These are phyloP conservation scores for Halesus radiatus DNA, from an alignment of 1,140 invertebrate species.

Conservation along the genomic window DNA sequence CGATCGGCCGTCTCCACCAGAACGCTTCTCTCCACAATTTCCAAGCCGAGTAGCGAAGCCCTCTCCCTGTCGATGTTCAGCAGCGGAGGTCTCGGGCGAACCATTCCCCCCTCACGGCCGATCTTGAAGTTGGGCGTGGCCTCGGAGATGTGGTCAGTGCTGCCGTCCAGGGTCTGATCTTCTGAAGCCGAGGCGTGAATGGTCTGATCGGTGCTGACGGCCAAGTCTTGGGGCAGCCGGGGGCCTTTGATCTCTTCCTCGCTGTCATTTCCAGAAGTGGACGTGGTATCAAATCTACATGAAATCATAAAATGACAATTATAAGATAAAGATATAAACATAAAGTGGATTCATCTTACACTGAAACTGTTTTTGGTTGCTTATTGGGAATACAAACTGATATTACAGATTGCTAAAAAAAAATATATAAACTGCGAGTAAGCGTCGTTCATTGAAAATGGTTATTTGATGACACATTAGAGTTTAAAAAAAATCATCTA, in stretches of 20 bases:
- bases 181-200: slow-evolving; percentile 62
- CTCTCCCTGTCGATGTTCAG: slow-evolving; percentile 64
- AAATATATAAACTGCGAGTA: too few relatives aligned
- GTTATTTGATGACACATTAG: too few relatives aligned
- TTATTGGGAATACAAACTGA: too few relatives aligned
- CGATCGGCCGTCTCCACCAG: slow-evolving; percentile 65
- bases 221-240: slow-evolving; percentile 62
- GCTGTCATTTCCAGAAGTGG: slow-evolving; percentile 69
- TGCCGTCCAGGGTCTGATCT: slow-evolving; percentile 65
- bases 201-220: slow-evolving; percentile 68
- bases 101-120: slow-evolving; percentile 69
- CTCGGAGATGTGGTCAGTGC: slow-evolving; percentile 58
- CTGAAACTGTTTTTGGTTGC: too few relatives aligned
- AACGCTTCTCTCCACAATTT: slow-evolving; percentile 63
- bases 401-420: too few relatives aligned
- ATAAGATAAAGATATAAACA: not conserved
- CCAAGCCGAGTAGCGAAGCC: slow-evolving; percentile 62
- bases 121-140: slow-evolving; percentile 73
- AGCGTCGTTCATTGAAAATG: too few relatives aligned
- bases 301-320: not conserved
- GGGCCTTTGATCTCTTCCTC: slow-evolving; percentile 65
- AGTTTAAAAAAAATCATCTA: too few relatives aligned
- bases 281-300: slow-evolving; percentile 67
- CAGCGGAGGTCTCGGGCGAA: slow-evolving; percentile 63
- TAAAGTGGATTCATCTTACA: too few relatives aligned